phyloP scores from a whole-genome alignment of 2,113 vertebrate genomes.

The Aplodontia rufa region DNA sequence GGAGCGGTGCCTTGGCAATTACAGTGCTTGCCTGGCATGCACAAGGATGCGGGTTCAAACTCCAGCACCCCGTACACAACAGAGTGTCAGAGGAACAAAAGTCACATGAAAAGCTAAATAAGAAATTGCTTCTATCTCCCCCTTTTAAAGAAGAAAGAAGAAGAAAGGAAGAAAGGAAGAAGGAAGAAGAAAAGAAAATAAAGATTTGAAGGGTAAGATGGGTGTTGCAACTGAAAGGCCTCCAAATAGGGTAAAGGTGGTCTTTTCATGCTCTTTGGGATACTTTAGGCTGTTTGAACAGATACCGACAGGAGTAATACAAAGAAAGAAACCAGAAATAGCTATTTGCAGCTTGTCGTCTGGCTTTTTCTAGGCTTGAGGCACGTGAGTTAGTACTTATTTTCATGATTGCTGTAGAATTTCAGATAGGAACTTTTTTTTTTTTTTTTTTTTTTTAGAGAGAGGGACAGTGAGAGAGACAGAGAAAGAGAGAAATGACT shows the following conservation, averaged over 20 bases:
- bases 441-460: no score
- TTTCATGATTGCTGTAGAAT: constrained; percentile 54
- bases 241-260: not conserved
- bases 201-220: not conserved
- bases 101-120: no score
- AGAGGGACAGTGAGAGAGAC: no score
- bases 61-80: no score
- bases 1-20: no score
- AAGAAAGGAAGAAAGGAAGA: no score
- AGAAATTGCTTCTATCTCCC: no score
- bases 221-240: not conserved
- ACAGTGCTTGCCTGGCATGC: no score
- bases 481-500: no score
- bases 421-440: constrained; percentile 49
- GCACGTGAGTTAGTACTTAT: constrained; percentile 11
- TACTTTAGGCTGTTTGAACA: not conserved
- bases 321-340: constrained; percentile 2
- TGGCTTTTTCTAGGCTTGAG: constrained; percentile 16
- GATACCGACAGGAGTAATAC: not conserved
- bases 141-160: no score
- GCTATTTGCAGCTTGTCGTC: not conserved
- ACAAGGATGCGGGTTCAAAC: no score
- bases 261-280: not conserved
- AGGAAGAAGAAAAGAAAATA: not conserved
- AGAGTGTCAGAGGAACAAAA: no score